Conservation (phyloP, 92 coral and sea anemone genomes). For the Parazoanthus atlanticus region DNA sequence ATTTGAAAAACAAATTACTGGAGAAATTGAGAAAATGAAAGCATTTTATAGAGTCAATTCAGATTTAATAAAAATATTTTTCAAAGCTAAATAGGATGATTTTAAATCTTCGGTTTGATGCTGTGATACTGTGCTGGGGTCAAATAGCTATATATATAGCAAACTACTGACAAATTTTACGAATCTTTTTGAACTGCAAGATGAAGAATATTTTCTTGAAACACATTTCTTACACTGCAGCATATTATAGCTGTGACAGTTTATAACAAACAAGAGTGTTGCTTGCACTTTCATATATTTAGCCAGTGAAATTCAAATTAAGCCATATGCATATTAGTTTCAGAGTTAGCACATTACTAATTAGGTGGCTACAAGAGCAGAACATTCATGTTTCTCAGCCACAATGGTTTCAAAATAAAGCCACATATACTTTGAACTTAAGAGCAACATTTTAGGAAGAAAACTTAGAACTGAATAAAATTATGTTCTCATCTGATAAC, state of each 20-base stretch:
- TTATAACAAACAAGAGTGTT: not conserved
- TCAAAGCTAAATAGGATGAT: conserved; percentile 19
- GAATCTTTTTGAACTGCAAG: not conserved
- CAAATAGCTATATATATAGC: not conserved
- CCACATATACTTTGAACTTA: not conserved
- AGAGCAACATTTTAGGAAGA: not conserved
- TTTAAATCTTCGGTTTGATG: not conserved
- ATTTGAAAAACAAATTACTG: conserved; percentile 36
- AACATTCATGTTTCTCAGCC: not conserved
- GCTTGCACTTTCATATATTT: not conserved
- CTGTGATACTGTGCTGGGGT: not conserved
- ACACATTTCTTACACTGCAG: not conserved
- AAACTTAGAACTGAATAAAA: not conserved
- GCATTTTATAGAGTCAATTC: conserved; percentile 23
- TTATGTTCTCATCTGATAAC: no score
- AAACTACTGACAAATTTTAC: not conserved
- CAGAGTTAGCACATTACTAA: not conserved
- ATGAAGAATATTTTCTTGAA: not conserved
- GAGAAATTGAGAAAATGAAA: conserved; percentile 13
- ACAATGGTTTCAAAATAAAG: not conserved
- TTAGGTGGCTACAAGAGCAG: not conserved
- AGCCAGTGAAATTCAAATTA: conserved; percentile 24
- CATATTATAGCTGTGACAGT: not conserved
- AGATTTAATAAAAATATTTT: conserved; percentile 19
- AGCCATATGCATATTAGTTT: not conserved